Percentiles rank a stretch among this genome's conserved stretches.
phyloP scores from a whole-genome alignment of 1,140 invertebrate species.

The Geopemphigus sp. region DNA sequence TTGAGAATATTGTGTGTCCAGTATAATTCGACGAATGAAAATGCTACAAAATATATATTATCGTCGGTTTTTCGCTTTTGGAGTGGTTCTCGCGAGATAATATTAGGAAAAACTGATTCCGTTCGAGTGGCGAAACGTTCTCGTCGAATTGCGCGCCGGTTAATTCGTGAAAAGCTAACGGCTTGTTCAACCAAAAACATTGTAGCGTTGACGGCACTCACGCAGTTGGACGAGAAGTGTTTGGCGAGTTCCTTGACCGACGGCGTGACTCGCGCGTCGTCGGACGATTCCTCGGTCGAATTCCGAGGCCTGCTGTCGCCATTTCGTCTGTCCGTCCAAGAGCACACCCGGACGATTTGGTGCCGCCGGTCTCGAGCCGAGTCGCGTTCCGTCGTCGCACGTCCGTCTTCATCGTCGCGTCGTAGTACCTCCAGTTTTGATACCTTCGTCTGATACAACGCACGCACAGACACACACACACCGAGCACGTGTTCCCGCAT shows the following conservation, averaged over 20 bases:
- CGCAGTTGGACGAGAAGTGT: slow-evolving; percentile 52
- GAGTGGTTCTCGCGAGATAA: too few species aligned
- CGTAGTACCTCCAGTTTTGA: slow-evolving; percentile 12
- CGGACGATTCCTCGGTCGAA: neutral
- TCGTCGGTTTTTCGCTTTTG: too few species aligned
- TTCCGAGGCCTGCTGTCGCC: neutral
- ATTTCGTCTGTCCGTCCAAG: slow-evolving; percentile 45
- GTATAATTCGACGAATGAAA: too few species aligned
- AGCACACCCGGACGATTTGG: slow-evolving; percentile 35
- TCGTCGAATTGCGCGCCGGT: too few species aligned
- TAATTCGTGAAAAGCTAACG: too few species aligned
- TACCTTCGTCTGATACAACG: slow-evolving; percentile 28
- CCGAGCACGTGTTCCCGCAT: neutral
- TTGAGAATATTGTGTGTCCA: too few species aligned
- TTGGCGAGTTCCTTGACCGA: slow-evolving; percentile 54
- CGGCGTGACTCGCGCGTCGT: slow-evolving; percentile 49
- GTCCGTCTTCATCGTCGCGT: neutral
- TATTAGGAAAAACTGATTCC: too few species aligned
- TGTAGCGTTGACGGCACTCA: neutral
- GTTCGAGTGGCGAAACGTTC: too few species aligned
- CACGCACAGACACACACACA: slow-evolving; percentile 20
- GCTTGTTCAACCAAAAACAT: too few species aligned
- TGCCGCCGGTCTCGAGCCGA: neutral
- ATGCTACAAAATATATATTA: too few species aligned
- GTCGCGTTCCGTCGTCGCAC: neutral